phyloP scores from a whole-genome alignment of 2,888 invertebrate species.

The Antheraea yamamai region DNA sequence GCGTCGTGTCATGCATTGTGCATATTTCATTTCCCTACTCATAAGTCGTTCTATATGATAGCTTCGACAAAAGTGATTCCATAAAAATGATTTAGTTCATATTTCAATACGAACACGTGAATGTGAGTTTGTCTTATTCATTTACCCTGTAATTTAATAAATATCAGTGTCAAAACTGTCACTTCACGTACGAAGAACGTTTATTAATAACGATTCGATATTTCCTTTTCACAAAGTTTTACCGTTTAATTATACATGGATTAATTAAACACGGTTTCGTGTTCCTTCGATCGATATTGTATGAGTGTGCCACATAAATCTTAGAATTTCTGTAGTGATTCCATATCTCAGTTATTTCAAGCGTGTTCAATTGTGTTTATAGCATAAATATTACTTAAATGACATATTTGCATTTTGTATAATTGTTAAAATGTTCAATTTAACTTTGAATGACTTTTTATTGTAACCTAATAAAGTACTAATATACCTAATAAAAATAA shows the following conservation, averaged over 20 bases:
- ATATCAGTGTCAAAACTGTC: conserved; percentile 7
- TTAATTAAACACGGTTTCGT: background rate
- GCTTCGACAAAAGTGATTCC: background rate
- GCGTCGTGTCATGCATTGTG: background rate
- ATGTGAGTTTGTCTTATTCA: background rate
- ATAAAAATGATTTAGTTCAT: background rate
- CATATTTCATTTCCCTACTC: conserved; percentile 4
- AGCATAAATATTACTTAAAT: background rate
- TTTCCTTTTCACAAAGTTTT: background rate
- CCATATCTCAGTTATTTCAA: background rate
- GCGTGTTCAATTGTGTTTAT: background rate
- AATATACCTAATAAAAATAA: too few species aligned
- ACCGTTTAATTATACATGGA: conserved; percentile 7
- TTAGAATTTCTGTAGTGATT: background rate
- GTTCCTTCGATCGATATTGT: background rate
- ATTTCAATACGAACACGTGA: background rate
- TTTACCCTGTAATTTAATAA: conserved; percentile 5
- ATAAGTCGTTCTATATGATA: background rate
- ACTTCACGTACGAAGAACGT: background rate
- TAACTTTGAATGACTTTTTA: too few species aligned
- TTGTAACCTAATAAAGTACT: too few species aligned
- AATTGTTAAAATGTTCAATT: too few species aligned
- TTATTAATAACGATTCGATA: background rate
- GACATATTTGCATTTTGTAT: background rate
- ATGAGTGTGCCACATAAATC: background rate